Conservation (phyloP, 2,113 vertebrate species). For the Oryzias woworae region DNA sequence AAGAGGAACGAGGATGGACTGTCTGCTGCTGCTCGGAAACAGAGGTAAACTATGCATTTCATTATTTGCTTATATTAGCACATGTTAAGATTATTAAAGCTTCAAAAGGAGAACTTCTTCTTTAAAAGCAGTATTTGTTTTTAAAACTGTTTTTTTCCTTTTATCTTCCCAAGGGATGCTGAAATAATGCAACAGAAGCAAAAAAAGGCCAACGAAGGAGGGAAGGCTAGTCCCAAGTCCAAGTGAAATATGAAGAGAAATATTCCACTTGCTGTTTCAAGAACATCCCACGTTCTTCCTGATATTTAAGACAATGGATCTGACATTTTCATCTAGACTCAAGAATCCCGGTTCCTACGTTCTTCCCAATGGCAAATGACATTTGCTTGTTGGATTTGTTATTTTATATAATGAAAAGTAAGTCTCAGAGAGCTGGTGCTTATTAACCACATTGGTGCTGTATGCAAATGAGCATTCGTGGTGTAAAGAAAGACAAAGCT, state of each 20-base stretch:
- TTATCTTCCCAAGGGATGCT: conserved; percentile 81
- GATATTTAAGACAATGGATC: conserved; percentile 57
- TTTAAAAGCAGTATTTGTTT: neutral
- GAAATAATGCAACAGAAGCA: conserved; percentile 97
- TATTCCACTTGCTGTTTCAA: conserved; percentile 29
- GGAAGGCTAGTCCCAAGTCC: conserved; percentile 56
- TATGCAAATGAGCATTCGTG: conserved; percentile 50
- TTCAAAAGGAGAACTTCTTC: neutral
- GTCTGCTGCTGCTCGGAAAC: conserved; percentile 88
- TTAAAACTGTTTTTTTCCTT: neutral
- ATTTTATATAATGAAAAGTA: conserved; percentile 51
- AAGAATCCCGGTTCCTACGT: conserved; percentile 60
- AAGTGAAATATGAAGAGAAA: conserved; percentile 67
- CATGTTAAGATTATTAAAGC: too few species aligned
- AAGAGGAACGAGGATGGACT: conserved; percentile 86
- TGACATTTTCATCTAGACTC: conserved; percentile 56
- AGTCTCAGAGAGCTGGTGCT: conserved; percentile 45
- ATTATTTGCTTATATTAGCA: too few species aligned
- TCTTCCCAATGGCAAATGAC: conserved; percentile 63
- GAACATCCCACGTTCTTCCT: conserved; percentile 53
- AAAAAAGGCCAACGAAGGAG: conserved; percentile 82
- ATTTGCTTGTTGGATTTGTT: conserved; percentile 62
- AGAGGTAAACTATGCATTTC: conserved; percentile 71
- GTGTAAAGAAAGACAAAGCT: conserved; percentile 45
- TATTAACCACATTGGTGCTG: conserved; percentile 44